These are phyloP conservation scores for Cerceris ruficornis DNA, from an alignment of 2,888 invertebrate genomes.

Conservation along the genomic window DNA sequence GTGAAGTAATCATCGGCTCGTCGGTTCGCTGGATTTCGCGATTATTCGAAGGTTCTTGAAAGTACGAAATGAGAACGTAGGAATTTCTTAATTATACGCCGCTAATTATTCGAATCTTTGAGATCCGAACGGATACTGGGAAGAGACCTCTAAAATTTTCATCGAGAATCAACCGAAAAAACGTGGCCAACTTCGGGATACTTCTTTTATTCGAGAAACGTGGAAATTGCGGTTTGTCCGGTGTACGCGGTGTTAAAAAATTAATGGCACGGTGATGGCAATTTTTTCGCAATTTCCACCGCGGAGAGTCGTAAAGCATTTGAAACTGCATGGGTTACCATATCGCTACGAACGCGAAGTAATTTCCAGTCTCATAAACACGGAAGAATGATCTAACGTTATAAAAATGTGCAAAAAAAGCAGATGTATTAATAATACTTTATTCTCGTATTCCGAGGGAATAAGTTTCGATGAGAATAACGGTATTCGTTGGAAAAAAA, in stretches of 20 bases:
- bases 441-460: too few species aligned
- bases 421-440: conserved; percentile 1
- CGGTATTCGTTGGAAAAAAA: too few species aligned
- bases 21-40: neutral
- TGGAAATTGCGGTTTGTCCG: too few species aligned
- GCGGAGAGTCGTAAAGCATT: too few species aligned
- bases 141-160: too few species aligned
- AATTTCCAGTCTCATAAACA: neutral
- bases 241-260: too few species aligned
- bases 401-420: neutral
- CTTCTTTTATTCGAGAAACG: too few species aligned
- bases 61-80: neutral
- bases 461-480: too few species aligned
- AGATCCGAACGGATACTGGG: neutral
- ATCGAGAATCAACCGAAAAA: too few species aligned
- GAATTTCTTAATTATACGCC: neutral
- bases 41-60: neutral
- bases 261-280: too few species aligned
- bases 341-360: neutral
- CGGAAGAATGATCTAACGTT: conserved; percentile 1
- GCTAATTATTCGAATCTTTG: neutral
- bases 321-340: neutral
- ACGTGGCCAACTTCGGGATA: too few species aligned
- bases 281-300: too few species aligned
- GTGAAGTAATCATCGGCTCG: neutral